These are phyloP conservation scores for Hipparchia semele DNA, from an alignment of 2,888 invertebrate species.

Conservation along the genomic window DNA sequence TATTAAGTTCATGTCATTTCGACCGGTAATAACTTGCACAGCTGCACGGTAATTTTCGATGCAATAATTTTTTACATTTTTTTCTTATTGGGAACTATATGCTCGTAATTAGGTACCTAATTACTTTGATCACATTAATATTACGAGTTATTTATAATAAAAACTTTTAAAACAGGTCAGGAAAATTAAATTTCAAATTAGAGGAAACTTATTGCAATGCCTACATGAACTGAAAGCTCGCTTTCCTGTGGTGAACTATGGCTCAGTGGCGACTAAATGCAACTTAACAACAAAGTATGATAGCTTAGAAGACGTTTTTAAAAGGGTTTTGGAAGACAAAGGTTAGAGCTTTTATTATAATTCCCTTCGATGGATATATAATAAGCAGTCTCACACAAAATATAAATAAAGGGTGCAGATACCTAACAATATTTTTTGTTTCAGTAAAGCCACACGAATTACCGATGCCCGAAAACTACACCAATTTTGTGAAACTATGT, in stretches of 20 bases:
- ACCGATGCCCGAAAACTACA: slow-evolving; percentile 50
- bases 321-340: slow-evolving; percentile 50
- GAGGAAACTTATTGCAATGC: slow-evolving; percentile 48
- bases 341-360: slow-evolving; percentile 45
- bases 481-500: slow-evolving; percentile 64
- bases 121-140: too few species aligned
- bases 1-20: too few species aligned
- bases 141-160: too few species aligned
- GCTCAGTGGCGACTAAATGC: slow-evolving; percentile 38
- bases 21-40: too few species aligned
- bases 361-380: not conserved
- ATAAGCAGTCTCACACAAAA: too few species aligned
- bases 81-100: too few species aligned
- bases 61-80: too few species aligned
- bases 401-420: too few species aligned
- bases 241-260: slow-evolving; percentile 59
- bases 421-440: not conserved
- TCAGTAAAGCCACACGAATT: slow-evolving; percentile 7
- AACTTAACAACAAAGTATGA: slow-evolving; percentile 49
- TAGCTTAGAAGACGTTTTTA: slow-evolving; percentile 58
- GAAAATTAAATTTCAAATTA: slow-evolving; percentile 70
- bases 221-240: slow-evolving; percentile 53
- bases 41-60: too few species aligned
- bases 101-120: too few species aligned
- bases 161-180: slow-evolving; percentile 50